These are phyloP conservation scores for Poeciliopsis paucimaculata DNA, from an alignment of 2,797 vertebrate genomes.

Conservation along the genomic window DNA sequence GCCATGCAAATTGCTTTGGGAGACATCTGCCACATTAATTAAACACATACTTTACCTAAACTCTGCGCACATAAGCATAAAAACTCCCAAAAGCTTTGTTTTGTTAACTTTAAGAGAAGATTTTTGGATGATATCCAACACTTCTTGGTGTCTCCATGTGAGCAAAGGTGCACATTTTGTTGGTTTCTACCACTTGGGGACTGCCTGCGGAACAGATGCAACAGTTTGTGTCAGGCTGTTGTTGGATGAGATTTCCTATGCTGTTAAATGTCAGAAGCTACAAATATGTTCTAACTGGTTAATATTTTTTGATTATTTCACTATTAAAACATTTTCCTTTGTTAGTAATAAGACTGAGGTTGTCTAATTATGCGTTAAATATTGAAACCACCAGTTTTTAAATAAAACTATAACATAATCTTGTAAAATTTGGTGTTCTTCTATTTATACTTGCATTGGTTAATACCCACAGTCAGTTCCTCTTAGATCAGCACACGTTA, in stretches of 20 bases:
- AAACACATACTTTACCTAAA: conserved; percentile 26
- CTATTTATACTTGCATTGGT: not conserved
- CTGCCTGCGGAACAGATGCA: not conserved
- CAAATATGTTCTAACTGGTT: not conserved
- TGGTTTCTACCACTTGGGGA: not conserved
- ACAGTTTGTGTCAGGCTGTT: not conserved
- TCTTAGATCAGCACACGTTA: not conserved
- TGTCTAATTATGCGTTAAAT: not conserved
- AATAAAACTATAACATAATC: not conserved
- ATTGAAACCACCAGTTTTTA: not conserved
- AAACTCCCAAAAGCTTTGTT: not conserved
- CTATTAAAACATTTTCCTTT: not conserved
- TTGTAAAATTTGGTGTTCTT: not conserved
- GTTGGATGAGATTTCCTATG: not conserved
- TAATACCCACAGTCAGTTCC: not conserved
- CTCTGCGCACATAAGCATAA: not conserved
- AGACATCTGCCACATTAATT: conserved; percentile 29
- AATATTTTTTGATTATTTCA: not conserved
- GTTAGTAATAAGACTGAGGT: not conserved
- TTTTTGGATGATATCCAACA: not conserved
- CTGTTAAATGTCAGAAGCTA: not conserved
- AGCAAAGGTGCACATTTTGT: not conserved
- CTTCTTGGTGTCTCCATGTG: not conserved
- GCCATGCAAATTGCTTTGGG: conserved; percentile 51
- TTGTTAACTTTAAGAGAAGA: not conserved